phyloP scores from a whole-genome alignment of 2,888 invertebrate genomes.

The Carabus problematicus region DNA sequence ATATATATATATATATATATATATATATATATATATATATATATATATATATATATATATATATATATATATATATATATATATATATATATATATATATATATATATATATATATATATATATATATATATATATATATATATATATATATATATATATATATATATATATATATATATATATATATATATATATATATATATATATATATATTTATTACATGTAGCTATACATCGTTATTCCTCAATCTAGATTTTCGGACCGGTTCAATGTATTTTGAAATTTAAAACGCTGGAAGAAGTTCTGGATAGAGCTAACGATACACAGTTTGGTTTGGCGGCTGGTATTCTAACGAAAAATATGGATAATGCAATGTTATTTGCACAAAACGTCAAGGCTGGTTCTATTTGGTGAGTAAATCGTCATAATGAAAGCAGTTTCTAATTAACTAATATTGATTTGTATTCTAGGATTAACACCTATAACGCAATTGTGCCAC shows the following conservation, averaged over 20 bases:
- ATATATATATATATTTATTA: no score
- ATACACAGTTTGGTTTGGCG: constrained; percentile 81
- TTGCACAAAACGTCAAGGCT: constrained; percentile 76
- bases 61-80: no score
- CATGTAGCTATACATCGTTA: not conserved
- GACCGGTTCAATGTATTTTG: constrained; percentile 86
- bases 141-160: no score
- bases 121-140: no score
- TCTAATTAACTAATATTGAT: constrained; percentile 15
- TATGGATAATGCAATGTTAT: constrained; percentile 77
- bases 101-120: no score
- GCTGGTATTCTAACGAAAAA: constrained; percentile 84
- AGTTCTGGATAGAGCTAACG: constrained; percentile 82
- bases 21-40: no score
- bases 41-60: no score
- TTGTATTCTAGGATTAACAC: constrained; percentile 72
- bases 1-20: no score
- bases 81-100: no score
- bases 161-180: no score
- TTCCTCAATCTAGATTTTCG: constrained; percentile 75
- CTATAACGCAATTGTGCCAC: constrained; percentile 72
- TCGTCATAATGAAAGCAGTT: not conserved
- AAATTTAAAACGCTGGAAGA: constrained; percentile 82
- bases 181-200: no score
- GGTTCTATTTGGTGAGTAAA: constrained; percentile 79